phyloP scores from a whole-genome alignment of 1,140 invertebrate species.

The Spodoptera litura region DNA sequence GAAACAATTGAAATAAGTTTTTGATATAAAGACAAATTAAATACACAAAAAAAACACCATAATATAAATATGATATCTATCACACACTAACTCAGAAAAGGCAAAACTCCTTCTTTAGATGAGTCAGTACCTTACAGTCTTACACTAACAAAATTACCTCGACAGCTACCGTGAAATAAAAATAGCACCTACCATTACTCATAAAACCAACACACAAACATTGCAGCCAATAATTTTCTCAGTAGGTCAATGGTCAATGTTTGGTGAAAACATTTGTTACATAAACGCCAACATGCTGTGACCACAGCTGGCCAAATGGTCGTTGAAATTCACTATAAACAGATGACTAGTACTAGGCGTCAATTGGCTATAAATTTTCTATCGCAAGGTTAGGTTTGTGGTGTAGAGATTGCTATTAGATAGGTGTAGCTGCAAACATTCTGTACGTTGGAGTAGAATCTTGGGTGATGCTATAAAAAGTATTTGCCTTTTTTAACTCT shows the following conservation, averaged over 20 bases:
- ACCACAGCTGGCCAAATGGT: background rate
- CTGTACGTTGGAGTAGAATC: too few species aligned
- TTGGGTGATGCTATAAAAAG: too few species aligned
- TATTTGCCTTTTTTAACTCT: too few species aligned
- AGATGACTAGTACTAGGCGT: conserved; percentile 32
- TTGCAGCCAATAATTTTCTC: background rate
- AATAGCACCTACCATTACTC: background rate
- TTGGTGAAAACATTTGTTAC: conserved; percentile 41
- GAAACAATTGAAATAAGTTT: too few species aligned
- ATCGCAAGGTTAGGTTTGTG: background rate
- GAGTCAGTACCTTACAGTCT: too few species aligned
- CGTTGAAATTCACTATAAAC: conserved; percentile 47
- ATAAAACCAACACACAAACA: conserved; percentile 7
- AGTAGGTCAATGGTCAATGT: conserved; percentile 3
- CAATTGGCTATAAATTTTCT: conserved; percentile 35
- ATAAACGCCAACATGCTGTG: conserved; percentile 32
- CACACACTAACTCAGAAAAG: too few species aligned
- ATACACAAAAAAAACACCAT: too few species aligned
- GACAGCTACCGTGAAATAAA: background rate
- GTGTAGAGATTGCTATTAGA: background rate
- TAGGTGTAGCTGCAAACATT: too few species aligned
- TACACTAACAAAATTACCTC: too few species aligned
- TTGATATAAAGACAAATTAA: too few species aligned
- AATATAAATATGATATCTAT: too few species aligned
- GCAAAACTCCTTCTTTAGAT: too few species aligned